Evolutionary conservation across 2,888 invertebrate genomes (phyloP), one percentile per base, ranked within the genome.

Genomic region (Metellina segmentata): DNA sequence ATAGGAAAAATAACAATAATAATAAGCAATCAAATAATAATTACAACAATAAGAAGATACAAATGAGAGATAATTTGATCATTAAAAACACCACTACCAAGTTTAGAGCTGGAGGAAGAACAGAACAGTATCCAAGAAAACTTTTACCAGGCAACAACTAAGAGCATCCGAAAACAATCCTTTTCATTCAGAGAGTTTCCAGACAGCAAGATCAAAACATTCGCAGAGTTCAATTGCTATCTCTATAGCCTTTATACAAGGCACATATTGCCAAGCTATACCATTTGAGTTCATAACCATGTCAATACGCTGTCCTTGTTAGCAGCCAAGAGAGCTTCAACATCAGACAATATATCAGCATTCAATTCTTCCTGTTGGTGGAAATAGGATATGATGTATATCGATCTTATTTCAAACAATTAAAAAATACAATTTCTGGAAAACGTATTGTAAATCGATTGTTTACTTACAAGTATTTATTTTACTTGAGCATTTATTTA

Each of bases 261-360:
- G 82, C 70, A 85, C 75, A 53, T n/a, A 4, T 49, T 61, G 61
- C 20, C 79, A 79, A 20, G 51, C 61, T 72, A 72, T 81, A 52
- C 70, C 83, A n/a, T 49, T 9, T 74, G 0, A 71, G 52, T 79
- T 94, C 94, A 98, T 96, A 98, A 96, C 98, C 98, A 98, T 95
- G 97, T 98, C 94, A 98, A 96, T 94, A 97, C 97, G 95, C 97
- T 97, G 95, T 97, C 97, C 95, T 97, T 96, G 96, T 98, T 98
- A 95, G 97, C 97, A 94, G 97, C 97, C 95, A 98, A 97, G 94
- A 98, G 96, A 94, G 97, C 97, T 95, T 98, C 97, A 95, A 98
- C 98, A 95, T 95, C 97, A 94, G 98, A 98, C 95, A 98, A 96
- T 95, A 98, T 92, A 70, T 97, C 97, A 95, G 96, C 97, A 94